Evolutionary conservation across 2,888 invertebrate genomes (phyloP), one percentile per base, ranked within the genome.

Genomic region (Heterodera filipjevi): DNA sequence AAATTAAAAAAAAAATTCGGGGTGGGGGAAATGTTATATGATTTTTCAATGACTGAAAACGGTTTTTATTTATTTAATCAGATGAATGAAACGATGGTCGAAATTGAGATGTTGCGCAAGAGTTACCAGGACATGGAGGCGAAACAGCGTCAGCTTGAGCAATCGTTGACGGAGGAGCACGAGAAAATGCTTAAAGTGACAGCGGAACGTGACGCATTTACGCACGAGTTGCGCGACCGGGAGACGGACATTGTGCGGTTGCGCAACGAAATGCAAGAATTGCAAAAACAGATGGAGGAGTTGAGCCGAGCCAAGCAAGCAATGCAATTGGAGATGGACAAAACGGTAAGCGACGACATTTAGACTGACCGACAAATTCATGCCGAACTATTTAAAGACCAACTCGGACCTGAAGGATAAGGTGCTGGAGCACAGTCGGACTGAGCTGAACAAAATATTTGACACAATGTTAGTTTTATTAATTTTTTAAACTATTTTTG

Each of bases 141-240:
- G 93, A 96, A 95, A 89, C 97, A 98, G 90, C 94, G 96, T 92
- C 98, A 95, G 91, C 98, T 99, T 90, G 99, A 99, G 90, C 96
- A 97, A 89, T 91, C 92, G 78, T 88, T 92, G 49, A 91, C 92
- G 32, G 93, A 93, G 87, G 93, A 93, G 86, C 92, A 92, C 86
- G 82, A 83, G 75, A 82, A 83, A 76, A 82, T 85, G 0, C 81
- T 84, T 72, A 85, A 86, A 72, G 93, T 94, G 19, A 93, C 76
- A 27, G 71, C 94, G 66, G 96, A 96, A 89, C 93, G 95, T 83
- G 90, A 90, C 79, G 86, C 89, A 22, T 89, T 90, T 74, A 91
- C 90, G 80, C 92, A 95, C 2, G 98, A 99, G 89, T 95, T 95
- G 10, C 92, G 99, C 33, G 99, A 99, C 89, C 96, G 97, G 90